These are phyloP conservation scores for Muscina levida DNA, from an alignment of 2,888 invertebrate genomes.

Conservation along the genomic window DNA sequence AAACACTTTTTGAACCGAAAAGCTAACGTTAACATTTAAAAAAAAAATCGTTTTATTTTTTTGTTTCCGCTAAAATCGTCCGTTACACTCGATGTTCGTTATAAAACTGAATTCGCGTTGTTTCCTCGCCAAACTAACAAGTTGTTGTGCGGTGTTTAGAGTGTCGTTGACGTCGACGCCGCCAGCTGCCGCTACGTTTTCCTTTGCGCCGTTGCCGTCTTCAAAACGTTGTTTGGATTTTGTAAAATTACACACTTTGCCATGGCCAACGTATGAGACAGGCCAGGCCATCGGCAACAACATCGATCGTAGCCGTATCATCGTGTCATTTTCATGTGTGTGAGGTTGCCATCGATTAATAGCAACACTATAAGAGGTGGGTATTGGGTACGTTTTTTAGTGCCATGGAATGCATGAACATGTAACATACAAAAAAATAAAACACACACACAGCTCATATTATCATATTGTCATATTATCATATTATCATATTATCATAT, in stretches of 20 bases:
- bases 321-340: conserved; percentile 42
- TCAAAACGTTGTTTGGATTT: background rate
- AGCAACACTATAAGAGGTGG: too few species aligned
- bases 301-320: conserved; percentile 21
- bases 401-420: too few species aligned
- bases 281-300: background rate
- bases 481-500: too few species aligned
- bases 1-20: background rate
- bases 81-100: conserved; percentile 77
- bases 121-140: conserved; percentile 70
- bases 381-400: too few species aligned
- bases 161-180: conserved; percentile 21
- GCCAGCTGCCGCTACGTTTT: background rate
- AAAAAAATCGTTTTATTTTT: conserved; percentile 24
- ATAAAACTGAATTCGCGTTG: conserved; percentile 78
- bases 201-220: background rate
- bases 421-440: too few species aligned
- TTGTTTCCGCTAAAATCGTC: conserved; percentile 71
- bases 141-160: conserved; percentile 64
- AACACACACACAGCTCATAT: too few species aligned
- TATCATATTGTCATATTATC: too few species aligned
- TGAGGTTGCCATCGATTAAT: background rate
- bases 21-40: background rate
- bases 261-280: background rate
- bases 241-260: conserved; percentile 12